Evolutionary conservation across 2,888 invertebrate genomes (phyloP).

Genomic region (Aleiodes alternator): DNA sequence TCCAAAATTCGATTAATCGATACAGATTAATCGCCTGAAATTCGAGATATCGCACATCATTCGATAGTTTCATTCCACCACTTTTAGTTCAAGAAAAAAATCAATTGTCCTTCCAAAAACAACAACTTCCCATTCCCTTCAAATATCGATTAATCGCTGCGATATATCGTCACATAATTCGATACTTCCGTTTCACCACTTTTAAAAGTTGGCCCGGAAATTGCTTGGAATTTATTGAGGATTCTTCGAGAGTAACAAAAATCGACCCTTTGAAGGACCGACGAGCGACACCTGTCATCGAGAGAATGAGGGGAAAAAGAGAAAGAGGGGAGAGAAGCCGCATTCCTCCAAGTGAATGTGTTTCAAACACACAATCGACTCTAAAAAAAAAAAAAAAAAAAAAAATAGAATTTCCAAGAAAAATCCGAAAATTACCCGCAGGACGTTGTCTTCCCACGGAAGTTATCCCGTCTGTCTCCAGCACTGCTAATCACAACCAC

Average conservation of each 20-base stretch:
- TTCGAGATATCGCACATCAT: too few species aligned
- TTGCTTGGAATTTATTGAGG: slow-evolving; percentile 12
- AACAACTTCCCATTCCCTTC: too few species aligned
- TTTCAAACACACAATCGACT: not conserved
- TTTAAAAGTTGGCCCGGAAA: not conserved
- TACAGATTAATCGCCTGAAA: too few species aligned
- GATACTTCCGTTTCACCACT: too few species aligned
- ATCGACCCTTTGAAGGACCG: not conserved
- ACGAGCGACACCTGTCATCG: slow-evolving; percentile 32
- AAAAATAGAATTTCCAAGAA: slow-evolving; percentile 16
- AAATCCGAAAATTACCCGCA: slow-evolving; percentile 52
- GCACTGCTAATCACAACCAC: slow-evolving; percentile 52
- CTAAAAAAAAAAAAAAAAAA: not conserved
- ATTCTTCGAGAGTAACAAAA: not conserved
- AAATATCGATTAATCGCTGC: too few species aligned
- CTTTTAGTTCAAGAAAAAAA: too few species aligned
- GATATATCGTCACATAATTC: too few species aligned
- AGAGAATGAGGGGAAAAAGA: slow-evolving; percentile 11
- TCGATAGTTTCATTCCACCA: too few species aligned
- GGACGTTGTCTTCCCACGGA: slow-evolving; percentile 58
- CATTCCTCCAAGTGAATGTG: not conserved
- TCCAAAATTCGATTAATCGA: too few species aligned
- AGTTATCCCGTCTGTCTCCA: slow-evolving; percentile 58
- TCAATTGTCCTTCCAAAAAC: too few species aligned
- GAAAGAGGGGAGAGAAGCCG: slow-evolving; percentile 24